These are phyloP conservation scores for Xanthia togata DNA, from an alignment of 2,888 invertebrate genomes.

Conservation along the genomic window DNA sequence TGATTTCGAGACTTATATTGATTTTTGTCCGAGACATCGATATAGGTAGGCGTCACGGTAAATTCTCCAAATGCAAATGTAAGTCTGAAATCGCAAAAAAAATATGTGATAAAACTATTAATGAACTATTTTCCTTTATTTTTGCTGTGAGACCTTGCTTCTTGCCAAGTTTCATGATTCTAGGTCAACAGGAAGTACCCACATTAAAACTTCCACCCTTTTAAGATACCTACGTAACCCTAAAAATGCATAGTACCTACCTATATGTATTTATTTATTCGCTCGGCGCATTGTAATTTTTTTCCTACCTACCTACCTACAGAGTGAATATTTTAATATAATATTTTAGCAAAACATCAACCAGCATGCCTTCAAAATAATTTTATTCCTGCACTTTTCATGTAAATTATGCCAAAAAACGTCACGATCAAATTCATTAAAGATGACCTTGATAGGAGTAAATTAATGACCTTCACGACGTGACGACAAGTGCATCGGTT, in stretches of 20 bases:
- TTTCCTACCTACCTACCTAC: not conserved
- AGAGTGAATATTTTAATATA: not conserved
- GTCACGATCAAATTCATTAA: constrained; percentile 29
- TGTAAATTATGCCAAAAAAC: constrained; percentile 32
- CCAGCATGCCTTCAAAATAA: not conserved
- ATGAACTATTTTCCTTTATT: too few relatives aligned
- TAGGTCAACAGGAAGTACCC: not conserved
- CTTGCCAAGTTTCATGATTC: not conserved
- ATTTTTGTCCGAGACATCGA: too few relatives aligned
- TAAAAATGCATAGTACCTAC: not conserved
- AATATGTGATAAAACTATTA: not conserved
- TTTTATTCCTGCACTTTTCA: not conserved
- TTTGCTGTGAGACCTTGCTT: not conserved
- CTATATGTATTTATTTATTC: not conserved
- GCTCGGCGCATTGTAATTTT: not conserved
- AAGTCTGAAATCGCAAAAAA: not conserved
- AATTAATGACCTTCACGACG: constrained; percentile 48
- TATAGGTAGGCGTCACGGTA: too few relatives aligned
- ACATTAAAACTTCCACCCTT: too few relatives aligned
- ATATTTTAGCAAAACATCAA: not conserved
- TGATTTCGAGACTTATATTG: too few relatives aligned
- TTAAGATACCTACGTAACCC: too few relatives aligned
- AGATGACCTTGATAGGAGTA: constrained; percentile 42
- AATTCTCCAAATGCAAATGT: not conserved
- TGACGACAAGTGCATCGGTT: constrained; percentile 49